Percentiles rank a stretch among this genome's conserved stretches.
phyloP scores from a whole-genome alignment of 1,140 invertebrate genomes.

The Apocrypta bakeri region DNA sequence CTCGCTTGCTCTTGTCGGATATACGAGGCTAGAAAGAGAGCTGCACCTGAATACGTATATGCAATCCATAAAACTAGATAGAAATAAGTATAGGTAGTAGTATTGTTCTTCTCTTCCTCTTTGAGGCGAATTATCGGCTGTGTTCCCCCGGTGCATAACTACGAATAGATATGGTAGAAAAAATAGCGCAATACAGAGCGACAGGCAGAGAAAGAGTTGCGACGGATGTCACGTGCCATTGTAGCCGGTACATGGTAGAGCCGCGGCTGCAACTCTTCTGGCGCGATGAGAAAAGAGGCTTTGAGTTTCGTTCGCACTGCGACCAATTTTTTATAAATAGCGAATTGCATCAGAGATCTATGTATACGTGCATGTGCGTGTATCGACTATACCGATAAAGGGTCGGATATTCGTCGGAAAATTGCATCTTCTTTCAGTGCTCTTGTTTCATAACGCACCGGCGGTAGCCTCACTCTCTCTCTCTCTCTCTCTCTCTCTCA shows the following conservation, averaged over 20 bases:
- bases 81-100: background rate
- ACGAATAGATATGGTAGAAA: background rate
- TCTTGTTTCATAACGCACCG: background rate
- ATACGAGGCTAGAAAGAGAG: too few relatives aligned
- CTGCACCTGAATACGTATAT: slow-evolving; percentile 8
- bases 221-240: background rate
- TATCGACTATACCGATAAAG: background rate
- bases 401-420: background rate
- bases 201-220: too few relatives aligned
- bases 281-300: background rate
- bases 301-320: background rate
- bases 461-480: background rate
- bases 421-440: background rate
- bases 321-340: slow-evolving; percentile 3
- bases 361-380: too few relatives aligned
- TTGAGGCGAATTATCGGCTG: slow-evolving; percentile 15
- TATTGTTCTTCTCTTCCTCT: background rate
- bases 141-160: background rate
- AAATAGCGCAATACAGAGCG: background rate
- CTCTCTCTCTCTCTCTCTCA: background rate
- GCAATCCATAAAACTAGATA: background rate
- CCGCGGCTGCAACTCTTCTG: background rate
- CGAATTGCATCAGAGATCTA: background rate
- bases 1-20: background rate
- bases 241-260: background rate